Conservation (phyloP, 2,888 invertebrate genomes). For the Volucella inflata region DNA sequence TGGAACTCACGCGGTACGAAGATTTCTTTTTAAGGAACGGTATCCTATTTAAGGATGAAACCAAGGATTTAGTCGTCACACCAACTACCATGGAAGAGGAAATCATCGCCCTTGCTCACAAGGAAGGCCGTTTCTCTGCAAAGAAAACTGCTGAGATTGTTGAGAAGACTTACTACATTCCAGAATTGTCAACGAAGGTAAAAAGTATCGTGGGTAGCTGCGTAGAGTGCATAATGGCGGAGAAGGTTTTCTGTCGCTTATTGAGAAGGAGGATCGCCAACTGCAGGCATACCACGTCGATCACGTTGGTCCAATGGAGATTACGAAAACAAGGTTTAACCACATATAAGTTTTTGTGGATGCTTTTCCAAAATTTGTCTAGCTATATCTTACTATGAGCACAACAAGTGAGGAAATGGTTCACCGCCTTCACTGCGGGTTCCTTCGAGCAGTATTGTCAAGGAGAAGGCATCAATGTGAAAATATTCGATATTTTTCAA, state of each 20-base stretch:
- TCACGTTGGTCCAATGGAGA: constrained; percentile 79
- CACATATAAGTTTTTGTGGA: too few relatives aligned
- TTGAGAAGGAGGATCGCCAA: constrained; percentile 79
- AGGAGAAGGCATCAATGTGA: too few relatives aligned
- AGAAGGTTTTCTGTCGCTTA: constrained; percentile 78
- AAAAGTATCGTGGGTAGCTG: constrained; percentile 47
- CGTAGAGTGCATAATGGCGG: constrained; percentile 63
- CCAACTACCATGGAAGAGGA: constrained; percentile 80
- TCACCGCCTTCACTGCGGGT: too few relatives aligned
- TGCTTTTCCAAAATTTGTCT: too few relatives aligned
- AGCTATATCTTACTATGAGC: too few relatives aligned
- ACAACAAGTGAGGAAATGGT: too few relatives aligned
- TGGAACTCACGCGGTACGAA: constrained; percentile 39
- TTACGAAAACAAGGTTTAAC: too few relatives aligned
- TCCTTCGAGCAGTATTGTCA: too few relatives aligned
- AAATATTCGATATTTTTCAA: too few relatives aligned
- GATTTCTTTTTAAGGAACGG: constrained; percentile 58
- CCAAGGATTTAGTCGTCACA: constrained; percentile 77
- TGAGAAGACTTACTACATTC: constrained; percentile 78
- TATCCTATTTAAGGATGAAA: constrained; percentile 54
- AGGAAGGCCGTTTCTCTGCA: constrained; percentile 79
- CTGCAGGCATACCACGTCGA: constrained; percentile 79
- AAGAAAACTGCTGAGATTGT: constrained; percentile 77
- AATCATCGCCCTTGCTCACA: constrained; percentile 79
- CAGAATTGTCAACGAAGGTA: constrained; percentile 35